A percentile compares a stretch with the other conserved stretches of the same genome.
These are phyloP conservation scores for Mormyrus hasselquistii DNA, from an alignment of 2,797 vertebrate genomes.

Conservation along the genomic window DNA sequence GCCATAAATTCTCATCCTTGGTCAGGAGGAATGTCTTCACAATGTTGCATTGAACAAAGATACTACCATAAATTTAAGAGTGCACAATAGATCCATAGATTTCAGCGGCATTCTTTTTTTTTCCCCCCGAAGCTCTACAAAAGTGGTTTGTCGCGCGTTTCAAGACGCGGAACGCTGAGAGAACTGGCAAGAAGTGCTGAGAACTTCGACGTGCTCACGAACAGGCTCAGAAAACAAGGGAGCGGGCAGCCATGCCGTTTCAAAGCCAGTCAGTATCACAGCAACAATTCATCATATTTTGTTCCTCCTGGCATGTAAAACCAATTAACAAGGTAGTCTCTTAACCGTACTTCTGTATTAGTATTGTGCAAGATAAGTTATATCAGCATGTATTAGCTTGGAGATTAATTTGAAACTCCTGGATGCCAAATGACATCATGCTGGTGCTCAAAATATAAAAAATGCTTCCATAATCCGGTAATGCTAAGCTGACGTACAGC, in stretches of 20 bases:
- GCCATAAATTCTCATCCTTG: not conserved
- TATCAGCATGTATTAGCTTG: constrained; percentile 48
- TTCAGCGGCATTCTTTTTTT: not conserved
- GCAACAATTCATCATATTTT: not conserved
- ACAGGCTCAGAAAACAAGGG: not conserved
- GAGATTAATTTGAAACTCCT: constrained; percentile 28
- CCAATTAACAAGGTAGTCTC: constrained; percentile 46
- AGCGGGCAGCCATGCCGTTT: not conserved
- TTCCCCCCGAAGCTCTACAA: not conserved
- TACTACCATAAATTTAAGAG: not conserved
- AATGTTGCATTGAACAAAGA: not conserved
- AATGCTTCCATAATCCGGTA: constrained; percentile 19
- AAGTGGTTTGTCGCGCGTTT: not conserved
- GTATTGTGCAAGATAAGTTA: constrained; percentile 33
- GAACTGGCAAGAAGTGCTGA: not conserved
- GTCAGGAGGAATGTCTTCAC: not conserved
- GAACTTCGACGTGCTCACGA: not conserved
- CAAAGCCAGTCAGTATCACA: not conserved
- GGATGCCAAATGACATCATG: constrained; percentile 40
- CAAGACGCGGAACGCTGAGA: not conserved
- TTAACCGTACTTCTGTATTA: constrained; percentile 45
- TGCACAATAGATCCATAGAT: not conserved
- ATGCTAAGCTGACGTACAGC: not conserved
- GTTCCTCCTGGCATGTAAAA: constrained; percentile 15
- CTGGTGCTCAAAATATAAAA: constrained; percentile 41